Base-by-base conservation (phyloP, 2,113 vertebrate species). In the Tichodroma muraria region DNA sequence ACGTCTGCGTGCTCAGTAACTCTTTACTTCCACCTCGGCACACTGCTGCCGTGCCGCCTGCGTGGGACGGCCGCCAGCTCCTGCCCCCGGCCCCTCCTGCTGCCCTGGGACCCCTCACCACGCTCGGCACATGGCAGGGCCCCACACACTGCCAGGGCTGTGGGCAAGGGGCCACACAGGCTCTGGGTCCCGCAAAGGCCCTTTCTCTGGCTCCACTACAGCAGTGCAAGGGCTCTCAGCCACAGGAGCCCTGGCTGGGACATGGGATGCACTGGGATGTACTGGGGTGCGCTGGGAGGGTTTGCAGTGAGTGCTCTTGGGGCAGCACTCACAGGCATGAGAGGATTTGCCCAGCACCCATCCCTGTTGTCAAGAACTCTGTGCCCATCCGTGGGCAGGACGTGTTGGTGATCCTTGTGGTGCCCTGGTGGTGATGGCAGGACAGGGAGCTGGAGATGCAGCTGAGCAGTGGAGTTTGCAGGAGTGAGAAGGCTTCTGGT, bases 21-120 rank as follows among this genome's bases (percentile, higher is more conserved):
- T 93, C 91, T 82, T 96, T 94, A 94, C 79, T 96, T 97, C 94
- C 96, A 95, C 78, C 81, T 91, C 50, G 24, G 84, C 95, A 76
- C 93, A 42, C 87, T 57, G 78, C 85, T 35, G 90, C 76, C 83
- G 2, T 14, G 13, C 59, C 2, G 82, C 65, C 63, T 23, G 65
- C 0, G 3, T 4, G 30, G 80, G 81, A 65, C 8, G 0, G 81
- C 75, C 1, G 23, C 88, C 79, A 72, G 92, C 59, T 45, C 92
- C 64, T 85, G 77, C 81, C 73, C 61, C 63, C 17, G 8, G 94
- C 85, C 73, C 47, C 2, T 61, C 89, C 89, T 64, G 66, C 88
- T 71, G 60, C 70, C 13, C 0, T 1, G 4, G 81, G 82, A 92
- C 63, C 54, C 64, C 59, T 56, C 1, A 0, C 30, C 4, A 2